These are phyloP conservation scores for Gonocerus acuteangulatus DNA, from an alignment of 2,888 invertebrate genomes.

Conservation along the genomic window DNA sequence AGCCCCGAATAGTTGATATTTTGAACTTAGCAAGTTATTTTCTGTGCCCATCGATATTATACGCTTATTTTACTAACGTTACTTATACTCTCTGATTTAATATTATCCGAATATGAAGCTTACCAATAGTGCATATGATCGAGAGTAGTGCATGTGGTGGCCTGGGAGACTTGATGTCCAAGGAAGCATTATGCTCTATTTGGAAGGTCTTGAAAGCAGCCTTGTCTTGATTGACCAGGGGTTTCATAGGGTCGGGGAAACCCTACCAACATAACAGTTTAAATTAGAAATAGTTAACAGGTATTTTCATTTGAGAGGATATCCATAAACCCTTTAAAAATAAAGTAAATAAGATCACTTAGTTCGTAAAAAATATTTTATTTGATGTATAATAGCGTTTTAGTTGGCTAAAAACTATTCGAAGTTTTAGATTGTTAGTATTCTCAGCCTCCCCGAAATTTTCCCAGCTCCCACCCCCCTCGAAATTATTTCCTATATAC, in stretches of 20 bases:
- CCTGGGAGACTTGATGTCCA: constrained; percentile 44
- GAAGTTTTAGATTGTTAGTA: neutral
- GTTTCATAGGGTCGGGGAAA: constrained; percentile 33
- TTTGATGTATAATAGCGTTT: too few relatives aligned
- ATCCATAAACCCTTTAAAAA: neutral
- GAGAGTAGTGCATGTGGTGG: constrained; percentile 49
- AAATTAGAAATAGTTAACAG: neutral
- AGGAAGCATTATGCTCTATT: constrained; percentile 48
- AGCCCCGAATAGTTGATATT: too few relatives aligned
- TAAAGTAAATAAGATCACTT: too few relatives aligned
- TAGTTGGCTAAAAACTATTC: too few relatives aligned
- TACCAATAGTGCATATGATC: constrained; percentile 52
- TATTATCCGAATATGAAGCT: too few relatives aligned
- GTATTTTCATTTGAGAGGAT: neutral
- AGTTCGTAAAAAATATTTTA: too few relatives aligned
- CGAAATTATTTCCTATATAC: too few relatives aligned
- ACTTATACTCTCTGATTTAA: too few relatives aligned
- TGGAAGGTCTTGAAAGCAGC: constrained; percentile 45
- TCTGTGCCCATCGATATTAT: too few relatives aligned
- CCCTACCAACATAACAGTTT: constrained; percentile 26
- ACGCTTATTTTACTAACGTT: too few relatives aligned
- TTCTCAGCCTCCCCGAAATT: neutral
- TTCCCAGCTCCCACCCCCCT: neutral
- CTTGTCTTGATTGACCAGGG: constrained; percentile 32
- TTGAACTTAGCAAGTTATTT: too few relatives aligned